Percentiles rank a stretch among this genome's conserved stretches.
Conservation (phyloP, 2,888 invertebrate genomes). For the Peribatodes rhomboidaria region DNA sequence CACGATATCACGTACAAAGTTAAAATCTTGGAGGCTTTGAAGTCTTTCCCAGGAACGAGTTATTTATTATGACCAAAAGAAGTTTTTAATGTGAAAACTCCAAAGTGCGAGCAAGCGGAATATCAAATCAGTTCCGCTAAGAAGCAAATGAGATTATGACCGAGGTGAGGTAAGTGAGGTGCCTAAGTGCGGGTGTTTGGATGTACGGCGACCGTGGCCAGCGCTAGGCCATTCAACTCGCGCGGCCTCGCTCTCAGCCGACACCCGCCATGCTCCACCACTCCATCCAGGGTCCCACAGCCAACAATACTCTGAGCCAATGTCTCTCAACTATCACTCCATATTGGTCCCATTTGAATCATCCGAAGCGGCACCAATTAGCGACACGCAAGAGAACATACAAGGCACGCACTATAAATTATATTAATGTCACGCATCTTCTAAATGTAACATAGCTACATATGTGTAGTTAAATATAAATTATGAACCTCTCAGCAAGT, state of each 20-base stretch:
- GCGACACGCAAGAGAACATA: slow-evolving; percentile 39
- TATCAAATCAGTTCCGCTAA: slow-evolving; percentile 69
- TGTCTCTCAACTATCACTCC: slow-evolving; percentile 39
- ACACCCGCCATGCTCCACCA: slow-evolving; percentile 53
- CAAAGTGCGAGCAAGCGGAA: slow-evolving; percentile 57
- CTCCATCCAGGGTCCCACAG: slow-evolving; percentile 39
- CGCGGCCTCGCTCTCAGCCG: slow-evolving; percentile 60
- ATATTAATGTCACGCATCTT: slow-evolving; percentile 37
- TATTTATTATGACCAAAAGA: slow-evolving; percentile 33
- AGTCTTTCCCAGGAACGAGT: slow-evolving; percentile 26
- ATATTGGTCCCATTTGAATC: slow-evolving; percentile 42
- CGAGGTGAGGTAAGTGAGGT: slow-evolving; percentile 74
- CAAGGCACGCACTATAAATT: slow-evolving; percentile 34
- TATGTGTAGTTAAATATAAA: slow-evolving; percentile 33
- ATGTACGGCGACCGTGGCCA: slow-evolving; percentile 66
- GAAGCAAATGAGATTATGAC: slow-evolving; percentile 77
- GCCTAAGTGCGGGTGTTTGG: slow-evolving; percentile 60
- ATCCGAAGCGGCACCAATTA: slow-evolving; percentile 39
- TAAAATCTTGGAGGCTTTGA: slow-evolving; percentile 4
- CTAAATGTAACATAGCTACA: slow-evolving; percentile 24
- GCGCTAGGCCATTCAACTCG: slow-evolving; percentile 80
- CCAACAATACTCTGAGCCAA: slow-evolving; percentile 16
- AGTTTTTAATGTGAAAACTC: slow-evolving; percentile 39
- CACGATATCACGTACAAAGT: slow-evolving; percentile 14
- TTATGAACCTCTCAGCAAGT: slow-evolving; percentile 24